Base-by-base conservation (phyloP, 1,140 invertebrate genomes). In the Lordiphosa stackelbergi region DNA sequence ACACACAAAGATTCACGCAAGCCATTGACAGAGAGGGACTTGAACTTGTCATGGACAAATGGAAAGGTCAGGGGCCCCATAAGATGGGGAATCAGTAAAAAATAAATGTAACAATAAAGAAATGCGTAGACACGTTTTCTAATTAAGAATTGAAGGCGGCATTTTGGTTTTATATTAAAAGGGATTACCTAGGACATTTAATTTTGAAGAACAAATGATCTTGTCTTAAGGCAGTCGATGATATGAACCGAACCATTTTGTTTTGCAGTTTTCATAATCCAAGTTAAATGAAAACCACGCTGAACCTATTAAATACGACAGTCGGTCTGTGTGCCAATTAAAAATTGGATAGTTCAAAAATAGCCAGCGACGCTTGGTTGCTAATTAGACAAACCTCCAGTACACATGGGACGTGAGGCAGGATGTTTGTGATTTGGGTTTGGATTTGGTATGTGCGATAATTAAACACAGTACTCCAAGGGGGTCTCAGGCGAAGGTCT, bases 401-500 rank as follows among this genome's bases (percentile, higher is more conserved):
- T 13, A 45, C 37, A 36, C 36, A 54, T 61, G 45, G 43, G 37
- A 66, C 62, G 52, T 58, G 19, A 40, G 61, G 72, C 75, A 81
- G 75, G 75, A 81, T 81, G 75, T 81, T 75, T 75, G 45, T 75
- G 62, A 79, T 79, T 79, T 79, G 57, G 28, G 22, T 40, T 66
- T 52, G 5, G 61, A 37, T 57, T 38, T 51, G 13, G 47, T 62
- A 70, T 78, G 77, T 43, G 71, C 72, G 69, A 81, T 72, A 81
- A 81, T 81, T 81, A 81, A 81, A 79, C 61, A 63, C 54, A 47
- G 48, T 53, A 69, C 37, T 61, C 42, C 47, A 45, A 47, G 55
- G 53, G 54, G 53, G 64, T 47, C 31, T 13, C 54, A 16, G 40
- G 34, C 56, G 56, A 64, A 64, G 61, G 61, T 53, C 48, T 35